phyloP scores from a whole-genome alignment of 2,888 invertebrate genomes.

The Saturnia pavonia region DNA sequence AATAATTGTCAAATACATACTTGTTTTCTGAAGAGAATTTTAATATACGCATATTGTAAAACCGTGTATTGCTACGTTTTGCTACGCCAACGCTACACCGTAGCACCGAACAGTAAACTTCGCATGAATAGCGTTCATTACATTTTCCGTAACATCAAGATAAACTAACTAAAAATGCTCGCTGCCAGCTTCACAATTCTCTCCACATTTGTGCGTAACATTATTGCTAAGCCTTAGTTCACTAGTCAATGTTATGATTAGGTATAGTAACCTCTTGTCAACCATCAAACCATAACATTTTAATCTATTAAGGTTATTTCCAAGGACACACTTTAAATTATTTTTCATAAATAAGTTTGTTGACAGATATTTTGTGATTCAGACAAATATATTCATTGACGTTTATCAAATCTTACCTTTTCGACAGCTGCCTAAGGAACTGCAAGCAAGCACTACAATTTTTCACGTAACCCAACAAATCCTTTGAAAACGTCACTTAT shows the following conservation, averaged over 20 bases:
- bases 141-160: neutral
- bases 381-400: slow-evolving; percentile 6
- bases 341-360: neutral
- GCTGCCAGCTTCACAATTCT: neutral
- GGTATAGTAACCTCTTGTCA: slow-evolving; percentile 48
- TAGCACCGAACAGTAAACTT: slow-evolving; percentile 22
- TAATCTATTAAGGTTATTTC: neutral
- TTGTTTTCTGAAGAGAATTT: neutral
- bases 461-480: slow-evolving; percentile 60
- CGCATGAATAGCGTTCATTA: neutral
- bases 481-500: slow-evolving; percentile 40
- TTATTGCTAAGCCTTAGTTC: neutral
- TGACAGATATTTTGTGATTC: neutral
- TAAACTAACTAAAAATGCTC: neutral
- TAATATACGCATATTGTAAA: neutral
- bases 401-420: slow-evolving; percentile 55
- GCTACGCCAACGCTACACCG: slow-evolving; percentile 54
- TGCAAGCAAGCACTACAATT: slow-evolving; percentile 51
- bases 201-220: neutral
- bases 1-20: no score
- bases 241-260: slow-evolving; percentile 28
- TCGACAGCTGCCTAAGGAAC: slow-evolving; percentile 63
- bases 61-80: slow-evolving; percentile 54
- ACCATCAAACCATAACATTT: slow-evolving; percentile 24
- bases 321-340: neutral